Evolutionary conservation across 1,140 invertebrate species (phyloP).

Genomic region (Drosophila ananassae): DNA sequence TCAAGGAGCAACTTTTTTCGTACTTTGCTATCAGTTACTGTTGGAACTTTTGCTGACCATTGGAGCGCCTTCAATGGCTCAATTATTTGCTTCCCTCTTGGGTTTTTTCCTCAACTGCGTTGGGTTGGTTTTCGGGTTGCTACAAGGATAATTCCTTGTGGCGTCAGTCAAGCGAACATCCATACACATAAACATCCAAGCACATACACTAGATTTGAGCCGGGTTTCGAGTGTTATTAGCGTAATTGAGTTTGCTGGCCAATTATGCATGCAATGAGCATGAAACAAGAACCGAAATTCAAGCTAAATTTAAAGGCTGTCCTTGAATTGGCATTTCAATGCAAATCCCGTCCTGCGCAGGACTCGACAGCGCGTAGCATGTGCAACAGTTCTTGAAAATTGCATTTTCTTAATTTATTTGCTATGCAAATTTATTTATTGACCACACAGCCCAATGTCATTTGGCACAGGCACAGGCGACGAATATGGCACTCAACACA

Average conservation of each 20-base stretch:
- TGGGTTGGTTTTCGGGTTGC: slow-evolving; percentile 31
- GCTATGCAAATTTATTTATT: slow-evolving; percentile 81
- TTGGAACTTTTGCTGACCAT: slow-evolving; percentile 69
- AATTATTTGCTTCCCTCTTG: slow-evolving; percentile 53
- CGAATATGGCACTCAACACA: too few species aligned
- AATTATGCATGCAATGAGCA: slow-evolving; percentile 50
- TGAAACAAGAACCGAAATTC: neutral
- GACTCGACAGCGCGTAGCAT: neutral
- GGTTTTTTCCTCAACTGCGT: slow-evolving; percentile 26
- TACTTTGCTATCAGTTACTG: slow-evolving; percentile 57
- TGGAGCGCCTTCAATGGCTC: slow-evolving; percentile 78
- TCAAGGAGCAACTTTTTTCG: slow-evolving; percentile 73
- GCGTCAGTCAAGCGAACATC: slow-evolving; percentile 42
- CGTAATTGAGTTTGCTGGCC: slow-evolving; percentile 59
- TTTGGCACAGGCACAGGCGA: slow-evolving; percentile 30
- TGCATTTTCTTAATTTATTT: slow-evolving; percentile 82
- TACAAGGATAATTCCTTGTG: slow-evolving; percentile 42
- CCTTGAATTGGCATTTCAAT: slow-evolving; percentile 44
- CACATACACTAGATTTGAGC: slow-evolving; percentile 41
- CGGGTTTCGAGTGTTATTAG: slow-evolving; percentile 55
- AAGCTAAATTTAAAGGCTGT: slow-evolving; percentile 39
- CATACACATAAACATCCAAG: slow-evolving; percentile 48
- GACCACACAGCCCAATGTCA: slow-evolving; percentile 28
- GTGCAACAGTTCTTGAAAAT: slow-evolving; percentile 75
- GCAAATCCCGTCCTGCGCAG: slow-evolving; percentile 8